Conservation (phyloP, 64 coral and sea anemone species). For the Actinia equina region DNA sequence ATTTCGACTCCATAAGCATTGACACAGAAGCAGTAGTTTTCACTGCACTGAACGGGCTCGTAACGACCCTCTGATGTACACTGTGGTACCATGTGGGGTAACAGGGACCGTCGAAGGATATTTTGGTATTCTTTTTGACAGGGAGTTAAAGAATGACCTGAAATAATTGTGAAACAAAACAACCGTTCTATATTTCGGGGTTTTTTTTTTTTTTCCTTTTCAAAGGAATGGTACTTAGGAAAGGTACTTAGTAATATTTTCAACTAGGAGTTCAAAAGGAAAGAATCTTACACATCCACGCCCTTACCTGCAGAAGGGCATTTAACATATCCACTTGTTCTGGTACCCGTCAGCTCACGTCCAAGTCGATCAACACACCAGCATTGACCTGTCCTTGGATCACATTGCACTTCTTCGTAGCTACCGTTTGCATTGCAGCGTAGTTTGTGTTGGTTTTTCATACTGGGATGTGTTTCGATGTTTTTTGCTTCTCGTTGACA, state of each 20-base stretch:
- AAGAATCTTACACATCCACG: neutral
- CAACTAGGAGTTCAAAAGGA: too few species aligned
- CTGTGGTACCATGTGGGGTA: conserved; percentile 25
- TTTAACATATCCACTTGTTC: conserved; percentile 41
- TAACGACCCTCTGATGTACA: conserved; percentile 70
- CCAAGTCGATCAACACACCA: conserved; percentile 77
- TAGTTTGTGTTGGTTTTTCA: conserved; percentile 14
- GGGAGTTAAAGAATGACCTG: conserved; percentile 31
- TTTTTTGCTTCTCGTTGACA: conserved; percentile 31
- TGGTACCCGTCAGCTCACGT: conserved; percentile 43
- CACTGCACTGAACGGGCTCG: conserved; percentile 67
- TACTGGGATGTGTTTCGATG: neutral
- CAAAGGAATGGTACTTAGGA: too few species aligned
- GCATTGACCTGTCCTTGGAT: conserved; percentile 31
- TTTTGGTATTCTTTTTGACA: conserved; percentile 39
- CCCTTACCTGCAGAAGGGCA: conserved; percentile 49
- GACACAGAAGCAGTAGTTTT: conserved; percentile 59
- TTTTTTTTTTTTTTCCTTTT: too few species aligned
- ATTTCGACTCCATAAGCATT: conserved; percentile 53
- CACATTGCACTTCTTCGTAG: conserved; percentile 81
- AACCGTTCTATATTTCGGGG: too few species aligned
- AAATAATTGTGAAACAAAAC: neutral
- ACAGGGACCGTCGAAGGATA: neutral
- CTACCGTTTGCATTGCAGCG: conserved; percentile 63
- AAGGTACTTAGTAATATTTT: too few species aligned